These are phyloP conservation scores for Caenorhabditis latens DNA, from an alignment of 1,140 invertebrate species.

Conservation along the genomic window DNA sequence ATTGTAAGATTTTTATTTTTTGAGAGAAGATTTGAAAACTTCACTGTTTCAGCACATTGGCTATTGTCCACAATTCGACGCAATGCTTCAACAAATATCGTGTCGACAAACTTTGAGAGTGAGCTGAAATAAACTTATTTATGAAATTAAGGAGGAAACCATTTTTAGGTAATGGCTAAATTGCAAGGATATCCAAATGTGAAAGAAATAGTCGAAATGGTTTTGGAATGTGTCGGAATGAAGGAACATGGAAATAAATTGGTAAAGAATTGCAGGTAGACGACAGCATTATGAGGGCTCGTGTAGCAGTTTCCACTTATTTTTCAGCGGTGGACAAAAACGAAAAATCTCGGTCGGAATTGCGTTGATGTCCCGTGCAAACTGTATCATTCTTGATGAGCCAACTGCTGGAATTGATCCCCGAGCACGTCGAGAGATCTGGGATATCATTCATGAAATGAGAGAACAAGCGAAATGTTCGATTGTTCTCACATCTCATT, in stretches of 20 bases:
- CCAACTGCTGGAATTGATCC: conserved; percentile 82
- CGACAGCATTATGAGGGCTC: conserved; percentile 3
- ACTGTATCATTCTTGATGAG: conserved; percentile 80
- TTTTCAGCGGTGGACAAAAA: conserved; percentile 79
- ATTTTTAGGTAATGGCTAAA: conserved; percentile 79
- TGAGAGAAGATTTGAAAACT: not conserved
- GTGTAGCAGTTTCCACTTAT: not conserved
- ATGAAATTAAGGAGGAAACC: not conserved
- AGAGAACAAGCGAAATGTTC: conserved; percentile 43
- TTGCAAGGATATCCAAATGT: conserved; percentile 78
- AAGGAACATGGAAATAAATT: conserved; percentile 60
- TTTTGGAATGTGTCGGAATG: conserved; percentile 63
- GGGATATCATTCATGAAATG: conserved; percentile 78
- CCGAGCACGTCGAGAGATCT: conserved; percentile 80
- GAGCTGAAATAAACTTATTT: not conserved
- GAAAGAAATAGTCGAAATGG: conserved; percentile 31
- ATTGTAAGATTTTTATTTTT: conserved; percentile 16
- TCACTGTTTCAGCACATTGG: conserved; percentile 79
- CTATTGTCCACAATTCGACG: conserved; percentile 86
- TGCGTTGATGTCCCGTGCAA: conserved; percentile 80
- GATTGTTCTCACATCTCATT: conserved; percentile 73
- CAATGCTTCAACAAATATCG: conserved; percentile 79
- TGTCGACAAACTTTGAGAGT: conserved; percentile 79
- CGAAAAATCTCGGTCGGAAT: conserved; percentile 80
- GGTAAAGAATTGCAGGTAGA: conserved; percentile 42